These are phyloP conservation scores for Myotis davidii DNA, from an alignment of 2,113 vertebrate species.

Conservation along the genomic window DNA sequence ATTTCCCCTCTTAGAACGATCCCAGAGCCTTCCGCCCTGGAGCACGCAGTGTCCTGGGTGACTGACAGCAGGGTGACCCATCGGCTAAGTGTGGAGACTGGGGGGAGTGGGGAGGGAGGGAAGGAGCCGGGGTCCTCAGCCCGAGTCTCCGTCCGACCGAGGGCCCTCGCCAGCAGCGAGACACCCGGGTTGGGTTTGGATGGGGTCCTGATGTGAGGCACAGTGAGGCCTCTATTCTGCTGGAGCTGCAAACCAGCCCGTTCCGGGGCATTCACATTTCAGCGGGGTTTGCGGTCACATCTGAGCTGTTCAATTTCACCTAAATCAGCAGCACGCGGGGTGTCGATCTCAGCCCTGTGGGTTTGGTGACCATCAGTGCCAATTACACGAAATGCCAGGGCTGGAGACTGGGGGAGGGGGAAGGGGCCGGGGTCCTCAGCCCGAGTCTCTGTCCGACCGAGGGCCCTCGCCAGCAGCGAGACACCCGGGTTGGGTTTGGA, in stretches of 20 bases:
- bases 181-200: not conserved
- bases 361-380: conserved; percentile 54
- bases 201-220: not conserved
- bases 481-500: not conserved
- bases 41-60: not conserved
- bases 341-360: conserved; percentile 38
- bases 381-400: conserved; percentile 27
- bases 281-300: not conserved
- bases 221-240: not conserved
- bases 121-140: not conserved
- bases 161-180: not conserved
- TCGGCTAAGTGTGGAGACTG: not conserved
- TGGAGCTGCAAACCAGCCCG: not conserved
- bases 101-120: too few relatives aligned
- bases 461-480: not conserved
- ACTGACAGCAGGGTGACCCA: not conserved
- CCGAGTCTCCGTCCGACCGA: not conserved
- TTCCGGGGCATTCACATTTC: not conserved
- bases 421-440: not conserved
- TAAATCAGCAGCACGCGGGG: conserved; percentile 29
- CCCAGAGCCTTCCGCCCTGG: not conserved
- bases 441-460: not conserved
- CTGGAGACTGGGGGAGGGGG: not conserved
- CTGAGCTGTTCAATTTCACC: conserved; percentile 50
- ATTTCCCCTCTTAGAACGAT: not conserved